These are phyloP conservation scores for Brienomyrus longianalis DNA, from an alignment of 2,113 vertebrate genomes.

Conservation along the genomic window DNA sequence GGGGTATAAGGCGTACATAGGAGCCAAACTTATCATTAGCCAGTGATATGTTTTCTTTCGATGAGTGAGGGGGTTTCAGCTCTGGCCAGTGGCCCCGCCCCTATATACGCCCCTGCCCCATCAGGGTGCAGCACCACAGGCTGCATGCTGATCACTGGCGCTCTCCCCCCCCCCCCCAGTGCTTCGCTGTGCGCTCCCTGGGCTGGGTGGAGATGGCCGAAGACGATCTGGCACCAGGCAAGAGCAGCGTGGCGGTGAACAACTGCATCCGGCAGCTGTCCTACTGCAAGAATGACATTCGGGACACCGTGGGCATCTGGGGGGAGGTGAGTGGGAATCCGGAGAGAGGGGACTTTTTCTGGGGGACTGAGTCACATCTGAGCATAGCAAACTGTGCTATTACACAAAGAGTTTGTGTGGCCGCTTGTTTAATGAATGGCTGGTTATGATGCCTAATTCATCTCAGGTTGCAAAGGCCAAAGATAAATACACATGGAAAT, in stretches of 20 bases:
- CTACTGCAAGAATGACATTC: constrained; percentile 96
- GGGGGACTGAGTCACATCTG: no score
- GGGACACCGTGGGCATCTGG: constrained; percentile 96
- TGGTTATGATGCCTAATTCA: neutral
- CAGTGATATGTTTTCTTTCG: neutral
- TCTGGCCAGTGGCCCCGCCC: neutral
- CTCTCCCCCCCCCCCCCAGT: constrained; percentile 51
- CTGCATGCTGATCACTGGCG: neutral
- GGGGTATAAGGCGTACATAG: no score
- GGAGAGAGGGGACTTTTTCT: neutral
- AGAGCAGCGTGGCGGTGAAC: constrained; percentile 94
- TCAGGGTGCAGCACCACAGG: neutral
- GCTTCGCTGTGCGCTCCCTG: constrained; percentile 90
- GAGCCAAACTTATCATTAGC: neutral
- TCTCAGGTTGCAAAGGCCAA: neutral
- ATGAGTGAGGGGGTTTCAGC: neutral
- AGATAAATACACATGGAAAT: neutral
- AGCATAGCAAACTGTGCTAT: no score
- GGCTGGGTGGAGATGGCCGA: constrained; percentile 98
- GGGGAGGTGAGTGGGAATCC: constrained; percentile 78
- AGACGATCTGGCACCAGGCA: constrained; percentile 90
- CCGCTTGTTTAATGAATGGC: neutral
- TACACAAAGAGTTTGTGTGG: neutral
- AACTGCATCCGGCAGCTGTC: constrained; percentile 97
- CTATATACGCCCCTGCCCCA: neutral